Base-by-base conservation (phyloP, 1,140 invertebrate genomes). In the Stegodyphus dumicola region DNA sequence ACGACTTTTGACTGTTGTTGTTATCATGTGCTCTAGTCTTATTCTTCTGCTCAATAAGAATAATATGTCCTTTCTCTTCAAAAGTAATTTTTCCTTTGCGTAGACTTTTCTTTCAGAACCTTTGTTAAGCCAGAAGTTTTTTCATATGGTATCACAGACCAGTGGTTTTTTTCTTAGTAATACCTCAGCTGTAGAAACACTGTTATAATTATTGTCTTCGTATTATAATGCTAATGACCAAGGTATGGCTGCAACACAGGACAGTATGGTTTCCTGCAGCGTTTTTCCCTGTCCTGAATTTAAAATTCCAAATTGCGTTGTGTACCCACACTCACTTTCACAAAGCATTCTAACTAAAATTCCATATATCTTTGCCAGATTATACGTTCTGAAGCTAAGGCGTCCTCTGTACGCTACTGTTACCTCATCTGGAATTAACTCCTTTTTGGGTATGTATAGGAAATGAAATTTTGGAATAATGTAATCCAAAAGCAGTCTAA, bases 271-370 rank as follows among this genome's bases (percentile, higher is more conserved):
- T 15, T 69, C n/a, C 10, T 73, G 70, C 51, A 73, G 48, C 51
- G 33, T 73, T 52, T 48, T 73, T 6, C 48, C 70, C 49, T 48
- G 9, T 9, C 70, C 70, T n/a, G 70, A 73, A 73, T 73, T n/a
- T n/a, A 73, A 33, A 73, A 7, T n/a, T 73, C 70, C 6, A 73
- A 73, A 33, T 73, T 73, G 70, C 70, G 49, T 13, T n/a, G 49
- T 73, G 17, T 73, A 52, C 33, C 70, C 48, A 73, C 33, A 6
- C 70, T 73, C 70, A 73, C 70, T 73, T 73, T 73, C 70, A 73
- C 17, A 73, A 73, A 73, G 18, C 70, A 73, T 73, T 73, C 70
- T 73, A 9, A 73, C 49, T n/a, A 73, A 73, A 73, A 73, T 73
- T 52, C 70, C 51, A 7, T 7, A 6, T 73, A 49, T 52, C 51